Evolutionary conservation across 1,140 invertebrate genomes (phyloP).

Genomic region (Lerema accius): DNA sequence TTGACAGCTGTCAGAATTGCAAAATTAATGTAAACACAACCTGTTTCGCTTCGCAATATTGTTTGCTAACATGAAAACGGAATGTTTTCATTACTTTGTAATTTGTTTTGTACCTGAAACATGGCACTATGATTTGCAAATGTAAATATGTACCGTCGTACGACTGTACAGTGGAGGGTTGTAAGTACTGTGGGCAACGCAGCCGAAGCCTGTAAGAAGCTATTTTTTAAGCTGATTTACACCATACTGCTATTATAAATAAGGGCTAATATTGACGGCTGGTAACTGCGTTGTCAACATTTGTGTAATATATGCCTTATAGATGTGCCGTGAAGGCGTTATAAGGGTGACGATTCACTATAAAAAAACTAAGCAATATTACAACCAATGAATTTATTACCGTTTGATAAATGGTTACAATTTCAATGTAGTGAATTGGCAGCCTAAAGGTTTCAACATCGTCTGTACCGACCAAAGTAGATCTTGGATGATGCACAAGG

Average conservation of each 20-base stretch:
- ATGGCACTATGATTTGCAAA: conserved; percentile 52
- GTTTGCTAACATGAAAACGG: conserved; percentile 17
- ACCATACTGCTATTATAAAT: not conserved
- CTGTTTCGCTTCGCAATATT: conserved; percentile 21
- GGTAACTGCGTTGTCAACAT: conserved; percentile 22
- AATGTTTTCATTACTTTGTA: conserved; percentile 29
- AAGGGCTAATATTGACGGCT: not conserved
- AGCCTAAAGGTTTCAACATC: conserved; percentile 11
- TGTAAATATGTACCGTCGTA: conserved; percentile 49
- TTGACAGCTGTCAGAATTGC: conserved; percentile 8
- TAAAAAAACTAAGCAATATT: not conserved
- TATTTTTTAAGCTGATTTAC: conserved; percentile 2
- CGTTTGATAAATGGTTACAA: not conserved
- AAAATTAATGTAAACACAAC: conserved; percentile 16
- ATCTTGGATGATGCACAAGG: too few relatives aligned
- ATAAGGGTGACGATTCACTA: conserved; percentile 38
- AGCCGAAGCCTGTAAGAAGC: not conserved
- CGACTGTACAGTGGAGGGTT: conserved; percentile 26
- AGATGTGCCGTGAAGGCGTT: conserved; percentile 41
- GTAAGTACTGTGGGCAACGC: conserved; percentile 31
- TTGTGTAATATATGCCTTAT: conserved; percentile 60
- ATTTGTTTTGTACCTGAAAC: conserved; percentile 50
- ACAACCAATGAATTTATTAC: not conserved
- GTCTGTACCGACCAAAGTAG: conserved; percentile 3
- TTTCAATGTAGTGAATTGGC: conserved; percentile 11